Conservation (phyloP, 2,888 invertebrate genomes). For the Metellina segmentata region DNA sequence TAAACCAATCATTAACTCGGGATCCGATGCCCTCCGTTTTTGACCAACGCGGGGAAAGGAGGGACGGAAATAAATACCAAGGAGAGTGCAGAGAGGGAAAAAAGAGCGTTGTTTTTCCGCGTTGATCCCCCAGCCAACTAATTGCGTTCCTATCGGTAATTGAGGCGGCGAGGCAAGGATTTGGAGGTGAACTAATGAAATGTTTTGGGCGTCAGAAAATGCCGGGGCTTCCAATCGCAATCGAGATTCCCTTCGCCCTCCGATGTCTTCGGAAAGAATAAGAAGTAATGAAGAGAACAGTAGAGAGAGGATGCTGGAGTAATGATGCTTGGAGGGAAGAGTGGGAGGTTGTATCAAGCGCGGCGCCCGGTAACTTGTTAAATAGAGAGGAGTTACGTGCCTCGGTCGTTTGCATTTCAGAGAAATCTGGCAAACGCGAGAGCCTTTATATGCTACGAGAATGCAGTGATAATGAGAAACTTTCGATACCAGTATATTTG, state of each 20-base stretch:
- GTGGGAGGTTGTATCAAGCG: background rate
- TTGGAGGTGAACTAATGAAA: conserved; percentile 54
- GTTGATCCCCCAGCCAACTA: conserved; percentile 22
- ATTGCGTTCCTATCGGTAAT: conserved; percentile 63
- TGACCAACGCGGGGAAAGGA: conserved; percentile 3
- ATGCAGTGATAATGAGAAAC: too few relatives aligned
- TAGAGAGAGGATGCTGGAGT: conserved; percentile 11
- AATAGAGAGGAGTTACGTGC: background rate
- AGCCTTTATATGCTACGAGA: too few relatives aligned
- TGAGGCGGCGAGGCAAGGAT: conserved; percentile 44
- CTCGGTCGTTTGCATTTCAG: too few relatives aligned
- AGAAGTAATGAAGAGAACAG: conserved; percentile 15
- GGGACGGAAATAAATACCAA: background rate
- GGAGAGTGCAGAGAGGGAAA: background rate
- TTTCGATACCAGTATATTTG: too few relatives aligned
- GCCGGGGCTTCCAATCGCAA: conserved; percentile 26
- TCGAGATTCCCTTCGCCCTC: background rate
- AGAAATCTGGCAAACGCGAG: too few relatives aligned
- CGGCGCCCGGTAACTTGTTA: conserved; percentile 4
- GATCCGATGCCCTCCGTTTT: conserved; percentile 29
- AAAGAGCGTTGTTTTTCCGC: conserved; percentile 21
- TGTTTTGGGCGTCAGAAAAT: conserved; percentile 48
- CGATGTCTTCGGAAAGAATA: background rate
- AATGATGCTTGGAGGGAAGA: conserved; percentile 40
- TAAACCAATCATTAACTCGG: conserved; percentile 39